These are phyloP conservation scores for Drosophila diplacantha DNA, from an alignment of 2,888 invertebrate genomes.

Conservation along the genomic window DNA sequence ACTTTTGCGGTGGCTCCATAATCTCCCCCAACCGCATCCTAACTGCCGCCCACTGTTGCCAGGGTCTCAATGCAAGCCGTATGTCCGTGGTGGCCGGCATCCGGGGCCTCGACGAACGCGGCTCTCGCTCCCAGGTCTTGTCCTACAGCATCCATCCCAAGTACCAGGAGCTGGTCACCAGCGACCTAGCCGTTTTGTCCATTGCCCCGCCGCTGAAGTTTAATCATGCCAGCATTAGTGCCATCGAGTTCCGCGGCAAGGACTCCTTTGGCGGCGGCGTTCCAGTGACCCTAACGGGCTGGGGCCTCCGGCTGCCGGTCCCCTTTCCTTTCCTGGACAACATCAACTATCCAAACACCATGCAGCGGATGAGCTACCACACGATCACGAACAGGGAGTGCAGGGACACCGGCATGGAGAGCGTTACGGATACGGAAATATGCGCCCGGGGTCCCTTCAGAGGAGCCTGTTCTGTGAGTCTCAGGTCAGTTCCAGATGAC, in stretches of 20 bases:
- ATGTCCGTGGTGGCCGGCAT: slow-evolving; percentile 72
- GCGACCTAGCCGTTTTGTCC: slow-evolving; percentile 74
- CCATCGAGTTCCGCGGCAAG: slow-evolving; percentile 71
- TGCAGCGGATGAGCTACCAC: slow-evolving; percentile 70
- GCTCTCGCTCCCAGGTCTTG: slow-evolving; percentile 57
- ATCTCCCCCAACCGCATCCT: slow-evolving; percentile 68
- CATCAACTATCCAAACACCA: slow-evolving; percentile 65
- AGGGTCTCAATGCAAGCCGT: slow-evolving; percentile 52
- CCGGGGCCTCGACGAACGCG: slow-evolving; percentile 52
- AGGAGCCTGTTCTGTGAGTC: slow-evolving; percentile 73
- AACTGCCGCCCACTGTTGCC: slow-evolving; percentile 77
- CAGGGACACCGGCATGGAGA: slow-evolving; percentile 58
- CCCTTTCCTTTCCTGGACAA: slow-evolving; percentile 63
- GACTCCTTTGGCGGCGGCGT: slow-evolving; percentile 57
- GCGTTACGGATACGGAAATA: slow-evolving; percentile 73
- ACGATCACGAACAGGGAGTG: slow-evolving; percentile 74
- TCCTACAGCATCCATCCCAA: slow-evolving; percentile 71
- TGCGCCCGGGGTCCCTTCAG: slow-evolving; percentile 70
- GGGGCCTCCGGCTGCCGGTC: slow-evolving; percentile 73
- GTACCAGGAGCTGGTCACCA: slow-evolving; percentile 68
- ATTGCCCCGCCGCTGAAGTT: slow-evolving; percentile 63
- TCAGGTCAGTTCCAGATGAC: not conserved
- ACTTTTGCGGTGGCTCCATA: slow-evolving; percentile 77
- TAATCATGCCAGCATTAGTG: slow-evolving; percentile 71
- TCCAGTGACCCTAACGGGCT: slow-evolving; percentile 75